These are phyloP conservation scores for Oscheius sp. DNA, from an alignment of 2,888 invertebrate genomes.

Conservation along the genomic window DNA sequence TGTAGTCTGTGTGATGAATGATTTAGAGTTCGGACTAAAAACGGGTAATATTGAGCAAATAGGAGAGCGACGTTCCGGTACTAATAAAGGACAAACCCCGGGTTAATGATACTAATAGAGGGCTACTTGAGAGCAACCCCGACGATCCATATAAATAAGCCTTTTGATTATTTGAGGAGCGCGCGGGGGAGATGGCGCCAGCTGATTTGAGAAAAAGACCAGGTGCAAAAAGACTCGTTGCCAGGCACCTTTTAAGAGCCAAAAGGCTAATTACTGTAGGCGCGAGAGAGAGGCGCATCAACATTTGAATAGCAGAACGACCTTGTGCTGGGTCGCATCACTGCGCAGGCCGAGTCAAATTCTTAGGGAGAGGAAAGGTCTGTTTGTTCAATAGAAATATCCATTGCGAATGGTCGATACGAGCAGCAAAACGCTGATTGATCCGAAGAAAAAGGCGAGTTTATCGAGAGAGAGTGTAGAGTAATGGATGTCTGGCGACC, in stretches of 20 bases:
- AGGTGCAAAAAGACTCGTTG: constrained; percentile 14
- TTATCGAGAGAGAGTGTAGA: neutral
- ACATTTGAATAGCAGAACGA: constrained; percentile 9
- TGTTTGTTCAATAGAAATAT: neutral
- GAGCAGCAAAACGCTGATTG: neutral
- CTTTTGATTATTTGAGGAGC: constrained; percentile 24
- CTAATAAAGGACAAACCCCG: neutral
- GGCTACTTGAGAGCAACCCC: neutral
- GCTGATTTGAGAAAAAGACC: neutral
- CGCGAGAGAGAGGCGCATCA: constrained; percentile 17
- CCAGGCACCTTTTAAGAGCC: constrained; percentile 8
- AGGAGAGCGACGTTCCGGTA: too few species aligned
- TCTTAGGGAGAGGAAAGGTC: neutral
- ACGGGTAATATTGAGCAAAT: neutral
- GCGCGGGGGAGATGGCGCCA: constrained; percentile 3
- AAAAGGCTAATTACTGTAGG: too few species aligned
- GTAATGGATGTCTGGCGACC: neutral
- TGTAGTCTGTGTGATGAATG: too few species aligned
- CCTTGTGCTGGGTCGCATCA: constrained; percentile 2
- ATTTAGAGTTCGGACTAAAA: too few species aligned
- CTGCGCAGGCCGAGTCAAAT: neutral
- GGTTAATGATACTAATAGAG: constrained; percentile 29
- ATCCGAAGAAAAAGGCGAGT: neutral
- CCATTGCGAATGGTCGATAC: neutral
- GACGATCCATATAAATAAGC: constrained; percentile 31